Base-by-base conservation (phyloP, 2,797 vertebrate species). In the Tachyglossus aculeatus region DNA sequence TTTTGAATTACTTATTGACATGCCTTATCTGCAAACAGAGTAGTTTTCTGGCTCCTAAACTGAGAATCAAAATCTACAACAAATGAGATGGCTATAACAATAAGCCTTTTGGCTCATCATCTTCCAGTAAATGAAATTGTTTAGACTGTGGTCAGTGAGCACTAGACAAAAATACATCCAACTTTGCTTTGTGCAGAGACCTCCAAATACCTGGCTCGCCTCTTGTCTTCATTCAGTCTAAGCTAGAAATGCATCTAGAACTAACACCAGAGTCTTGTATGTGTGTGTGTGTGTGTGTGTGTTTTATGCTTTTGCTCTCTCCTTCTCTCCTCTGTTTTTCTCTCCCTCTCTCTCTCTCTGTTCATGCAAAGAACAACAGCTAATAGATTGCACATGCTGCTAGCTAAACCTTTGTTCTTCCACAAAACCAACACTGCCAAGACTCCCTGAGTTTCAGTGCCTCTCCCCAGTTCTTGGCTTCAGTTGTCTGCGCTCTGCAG, bases 351-450 rank as follows among this genome's bases (percentile, higher is more conserved):
- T 73, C 51, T 54, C 71, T 68, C 67, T 44, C 75, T 84, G 40
- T 61, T 65, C 50, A 76, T 60, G 74, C 39, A 51, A 82, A 89
- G 86, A 82, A 68, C 60, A 37, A 78, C 47, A 71, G 86, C 91
- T 86, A 91, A 91, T 89, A 80, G 68, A 74, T 84, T 89, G 63
- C 89, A 92, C 78, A 88, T 90, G 90, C 56, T 80, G 55, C 58
- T 78, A 76, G 63, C 54, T 0, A 13, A 86, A 60, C 62, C 78
- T 80, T 86, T 80, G 31, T 82, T 84, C 80, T 68, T 78, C 71
- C 59, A 37, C 47, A 59, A 24, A 71, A 33, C 55, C 70, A 15
- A 18, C 36, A 19, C 36, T 84, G 89, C 89, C 91, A 92, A 84
- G 74, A 77, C 37, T 73, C 82, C 57, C 71, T 66, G 70, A 72